These are phyloP conservation scores for Ptychadena robeensis DNA, from an alignment of 2,797 vertebrate species.

Conservation along the genomic window DNA sequence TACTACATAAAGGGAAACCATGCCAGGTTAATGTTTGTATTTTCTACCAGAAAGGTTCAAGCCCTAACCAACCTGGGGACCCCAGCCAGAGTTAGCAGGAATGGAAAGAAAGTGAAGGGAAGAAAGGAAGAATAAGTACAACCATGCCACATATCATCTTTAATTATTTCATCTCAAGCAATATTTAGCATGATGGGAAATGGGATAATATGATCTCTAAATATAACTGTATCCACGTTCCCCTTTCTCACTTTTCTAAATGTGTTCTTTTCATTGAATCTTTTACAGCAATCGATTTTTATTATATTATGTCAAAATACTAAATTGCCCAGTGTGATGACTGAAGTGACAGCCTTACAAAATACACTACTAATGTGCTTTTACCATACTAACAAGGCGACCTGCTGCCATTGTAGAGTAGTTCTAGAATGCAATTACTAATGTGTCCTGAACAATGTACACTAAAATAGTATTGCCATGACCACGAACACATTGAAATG, in stretches of 20 bases:
- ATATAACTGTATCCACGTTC: not conserved
- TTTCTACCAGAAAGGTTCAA: too few relatives aligned
- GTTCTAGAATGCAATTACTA: conserved; percentile 22
- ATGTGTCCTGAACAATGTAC: conserved; percentile 29
- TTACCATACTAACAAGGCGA: conserved; percentile 25
- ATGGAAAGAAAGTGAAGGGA: too few relatives aligned
- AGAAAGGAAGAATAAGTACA: too few relatives aligned
- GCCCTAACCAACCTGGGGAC: too few relatives aligned
- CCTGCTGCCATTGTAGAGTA: conserved; percentile 18
- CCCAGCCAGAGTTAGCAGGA: too few relatives aligned
- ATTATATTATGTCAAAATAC: not conserved
- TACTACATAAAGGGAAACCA: too few relatives aligned
- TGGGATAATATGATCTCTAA: not conserved
- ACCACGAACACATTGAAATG: conserved; percentile 1
- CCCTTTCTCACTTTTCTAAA: not conserved
- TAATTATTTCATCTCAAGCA: too few relatives aligned
- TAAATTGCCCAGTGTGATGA: conserved; percentile 11
- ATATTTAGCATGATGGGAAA: too few relatives aligned
- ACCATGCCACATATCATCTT: too few relatives aligned
- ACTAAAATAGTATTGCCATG: conserved; percentile 28
- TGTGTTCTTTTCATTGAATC: not conserved
- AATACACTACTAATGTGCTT: conserved; percentile 26
- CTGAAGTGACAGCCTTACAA: conserved; percentile 28
- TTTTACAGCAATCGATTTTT: conserved; percentile 14
- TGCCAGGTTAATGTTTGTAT: too few relatives aligned